These are phyloP conservation scores for Caenorhabditis sinica DNA, from an alignment of 2,888 invertebrate species.

Conservation along the genomic window DNA sequence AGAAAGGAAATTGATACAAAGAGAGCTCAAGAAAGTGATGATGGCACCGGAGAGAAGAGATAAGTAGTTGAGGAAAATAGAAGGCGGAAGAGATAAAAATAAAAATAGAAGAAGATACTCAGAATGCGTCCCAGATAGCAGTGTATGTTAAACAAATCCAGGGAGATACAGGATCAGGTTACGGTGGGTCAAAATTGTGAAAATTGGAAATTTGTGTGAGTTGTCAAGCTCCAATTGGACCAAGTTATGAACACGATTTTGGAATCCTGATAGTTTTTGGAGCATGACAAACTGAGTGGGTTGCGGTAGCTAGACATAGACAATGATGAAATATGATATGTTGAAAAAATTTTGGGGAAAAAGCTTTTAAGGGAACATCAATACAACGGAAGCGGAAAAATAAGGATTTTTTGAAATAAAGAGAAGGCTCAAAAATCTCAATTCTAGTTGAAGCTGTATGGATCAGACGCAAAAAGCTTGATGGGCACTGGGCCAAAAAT, in stretches of 20 bases:
- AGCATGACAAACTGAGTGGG: neutral
- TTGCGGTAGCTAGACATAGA: neutral
- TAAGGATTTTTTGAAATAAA: neutral
- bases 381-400: neutral
- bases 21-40: neutral
- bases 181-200: neutral
- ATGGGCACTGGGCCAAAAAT: too few species aligned
- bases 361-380: neutral
- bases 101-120: neutral
- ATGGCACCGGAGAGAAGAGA: neutral
- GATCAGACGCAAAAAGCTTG: too few species aligned
- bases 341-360: neutral
- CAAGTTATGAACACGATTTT: too few species aligned
- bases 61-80: constrained; percentile 11
- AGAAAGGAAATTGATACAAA: constrained; percentile 38
- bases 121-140: neutral
- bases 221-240: too few species aligned
- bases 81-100: neutral
- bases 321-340: neutral
- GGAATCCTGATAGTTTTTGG: too few species aligned
- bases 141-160: too few species aligned
- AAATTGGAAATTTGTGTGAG: too few species aligned
- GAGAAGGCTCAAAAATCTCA: neutral
- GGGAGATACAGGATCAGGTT: neutral
- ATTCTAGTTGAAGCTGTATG: too few species aligned